Evolutionary conservation across 1,140 invertebrate species (phyloP).

Genomic region (Linepithema humile): DNA sequence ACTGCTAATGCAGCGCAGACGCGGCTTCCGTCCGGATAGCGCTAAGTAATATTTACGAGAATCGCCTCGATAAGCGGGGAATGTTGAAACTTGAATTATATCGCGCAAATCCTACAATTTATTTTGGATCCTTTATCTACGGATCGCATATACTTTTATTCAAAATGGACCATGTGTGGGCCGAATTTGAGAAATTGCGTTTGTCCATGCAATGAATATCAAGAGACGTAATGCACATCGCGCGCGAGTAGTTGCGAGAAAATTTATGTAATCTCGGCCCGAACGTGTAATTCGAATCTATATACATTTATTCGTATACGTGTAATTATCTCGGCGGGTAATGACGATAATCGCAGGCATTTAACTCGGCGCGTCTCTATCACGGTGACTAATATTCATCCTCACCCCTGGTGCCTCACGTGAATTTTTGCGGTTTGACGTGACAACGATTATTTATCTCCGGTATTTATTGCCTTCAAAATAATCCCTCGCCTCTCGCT

Average conservation of each 20-base stretch:
- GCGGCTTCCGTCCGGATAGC: conserved; percentile 19
- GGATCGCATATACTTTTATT: background rate
- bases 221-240: conserved; percentile 7
- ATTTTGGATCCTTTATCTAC: background rate
- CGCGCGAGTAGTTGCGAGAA: conserved; percentile 8
- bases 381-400: conserved; percentile 54
- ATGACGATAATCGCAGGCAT: conserved; percentile 53
- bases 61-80: background rate
- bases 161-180: background rate
- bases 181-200: conserved; percentile 24
- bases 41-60: background rate
- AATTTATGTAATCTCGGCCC: conserved; percentile 40
- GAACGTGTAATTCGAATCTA: conserved; percentile 39
- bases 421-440: conserved; percentile 28
- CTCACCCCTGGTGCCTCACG: conserved; percentile 21
- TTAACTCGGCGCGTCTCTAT: conserved; percentile 45
- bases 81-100: background rate
- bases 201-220: conserved; percentile 16
- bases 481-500: conserved; percentile 32
- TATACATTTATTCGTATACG: conserved; percentile 44
- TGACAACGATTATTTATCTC: conserved; percentile 56
- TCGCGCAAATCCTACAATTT: background rate
- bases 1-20: conserved; percentile 32
- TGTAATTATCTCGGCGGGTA: conserved; percentile 50
- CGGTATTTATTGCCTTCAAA: conserved; percentile 50